Base-by-base conservation (phyloP, 2,113 vertebrate genomes). In the Illadopsis cleaveri region DNA sequence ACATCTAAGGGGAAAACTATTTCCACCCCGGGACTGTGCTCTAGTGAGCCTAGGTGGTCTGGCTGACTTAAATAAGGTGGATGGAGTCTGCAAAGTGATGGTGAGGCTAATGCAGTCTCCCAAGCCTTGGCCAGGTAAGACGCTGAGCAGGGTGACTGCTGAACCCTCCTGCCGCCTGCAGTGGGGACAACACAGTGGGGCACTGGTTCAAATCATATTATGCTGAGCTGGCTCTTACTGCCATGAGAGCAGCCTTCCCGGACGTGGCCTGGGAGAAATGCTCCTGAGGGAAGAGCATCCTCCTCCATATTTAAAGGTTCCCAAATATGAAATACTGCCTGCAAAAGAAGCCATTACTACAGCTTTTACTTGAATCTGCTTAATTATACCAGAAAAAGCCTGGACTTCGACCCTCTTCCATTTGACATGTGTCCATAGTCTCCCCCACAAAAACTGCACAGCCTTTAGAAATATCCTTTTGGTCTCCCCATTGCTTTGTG, bases 291-390 rank as follows among this genome's bases (percentile, higher is more conserved):
- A 86, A 71, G 24, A 80, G 7, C 19, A 4, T 64, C 35, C 51
- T 75, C 23, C 16, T 89, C 28, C 6, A 8, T 71, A 15, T 28
- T 84, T 23, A 61, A 53, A 61, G 9, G 10, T 48, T 73, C 30
- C 35, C 27, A 35, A 31, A 42, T 28, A 58, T 0, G 1, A 28
- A 1, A 0, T 64, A 42, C 27, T 76, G n/a, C 19, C 83, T 71
- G 23, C 35, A 45, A 82, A 90, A 88, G n/a, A 68, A 78, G 25
- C 22, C 35, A 15, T 37, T 75, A 33, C n/a, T 51, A 6, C 12
- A 53, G n/a, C 56, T 85, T 82, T 84, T 61, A 37, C 15, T 68
- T 70, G 19, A 88, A 62, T 27, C 17, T 58, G 10, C 28, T 58
- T 53, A 31, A 31, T 66, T 72, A 25, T 40, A 83, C 33, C 27